A percentile compares a stretch with the other conserved stretches of the same genome.
Evolutionary conservation across 2,888 invertebrate species (phyloP).

Genomic region (Taenaris catops): DNA sequence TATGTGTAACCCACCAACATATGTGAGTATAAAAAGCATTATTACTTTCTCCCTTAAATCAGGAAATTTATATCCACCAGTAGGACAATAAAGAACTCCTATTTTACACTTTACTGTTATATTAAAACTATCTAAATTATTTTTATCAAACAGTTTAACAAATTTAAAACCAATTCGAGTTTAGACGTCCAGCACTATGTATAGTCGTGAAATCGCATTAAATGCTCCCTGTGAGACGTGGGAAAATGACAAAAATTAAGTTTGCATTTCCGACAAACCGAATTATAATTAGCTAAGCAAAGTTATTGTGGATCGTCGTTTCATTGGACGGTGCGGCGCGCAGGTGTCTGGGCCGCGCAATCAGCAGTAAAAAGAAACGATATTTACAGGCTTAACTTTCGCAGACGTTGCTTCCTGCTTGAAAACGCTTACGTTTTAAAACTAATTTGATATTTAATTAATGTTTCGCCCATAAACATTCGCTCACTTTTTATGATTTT

Average conservation of each 20-base stretch:
- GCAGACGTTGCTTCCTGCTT: slow-evolving; percentile 37
- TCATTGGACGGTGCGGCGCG: slow-evolving; percentile 31
- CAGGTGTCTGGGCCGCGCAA: slow-evolving; percentile 65
- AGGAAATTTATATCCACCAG: too few species aligned
- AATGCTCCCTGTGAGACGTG: slow-evolving; percentile 14
- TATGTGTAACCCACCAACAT: too few species aligned
- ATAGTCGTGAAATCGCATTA: slow-evolving; percentile 18
- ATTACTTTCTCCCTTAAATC: too few species aligned
- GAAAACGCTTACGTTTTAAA: slow-evolving; percentile 26
- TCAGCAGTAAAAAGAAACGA: slow-evolving; percentile 69
- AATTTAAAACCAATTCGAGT: too few species aligned
- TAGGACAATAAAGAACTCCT: too few species aligned
- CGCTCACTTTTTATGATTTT: too few species aligned
- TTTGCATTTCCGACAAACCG: slow-evolving; percentile 11
- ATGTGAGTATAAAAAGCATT: too few species aligned
- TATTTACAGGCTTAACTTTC: slow-evolving; percentile 45
- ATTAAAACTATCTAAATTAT: too few species aligned
- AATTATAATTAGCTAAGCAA: slow-evolving; percentile 22
- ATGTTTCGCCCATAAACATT: too few species aligned
- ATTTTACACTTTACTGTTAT: too few species aligned
- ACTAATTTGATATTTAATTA: slow-evolving; percentile 12
- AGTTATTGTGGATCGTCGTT: slow-evolving; percentile 24
- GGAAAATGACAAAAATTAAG: slow-evolving; percentile 12
- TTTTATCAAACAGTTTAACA: too few species aligned
- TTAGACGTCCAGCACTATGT: too few species aligned